These are phyloP conservation scores for Lepidochrysops patricia DNA, from an alignment of 2,888 invertebrate species.

Conservation along the genomic window DNA sequence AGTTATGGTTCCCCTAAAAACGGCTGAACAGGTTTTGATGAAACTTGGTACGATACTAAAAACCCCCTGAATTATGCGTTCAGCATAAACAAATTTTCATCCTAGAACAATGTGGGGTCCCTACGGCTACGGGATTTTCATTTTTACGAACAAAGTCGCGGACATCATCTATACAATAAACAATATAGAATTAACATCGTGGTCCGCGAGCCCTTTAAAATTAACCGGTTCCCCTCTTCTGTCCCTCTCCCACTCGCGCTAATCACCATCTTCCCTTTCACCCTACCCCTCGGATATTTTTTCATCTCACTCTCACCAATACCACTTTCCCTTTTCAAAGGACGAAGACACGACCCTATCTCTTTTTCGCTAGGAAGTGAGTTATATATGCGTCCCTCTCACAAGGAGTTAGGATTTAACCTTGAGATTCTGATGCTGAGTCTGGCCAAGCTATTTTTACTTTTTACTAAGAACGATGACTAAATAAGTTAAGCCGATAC, in stretches of 20 bases:
- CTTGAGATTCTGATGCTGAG: conserved; percentile 67
- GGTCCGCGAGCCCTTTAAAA: conserved; percentile 69
- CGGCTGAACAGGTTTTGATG: neutral
- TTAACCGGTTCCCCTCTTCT: conserved; percentile 60
- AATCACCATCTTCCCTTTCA: conserved; percentile 34
- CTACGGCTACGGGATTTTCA: neutral
- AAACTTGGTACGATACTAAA: neutral
- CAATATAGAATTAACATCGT: conserved; percentile 34
- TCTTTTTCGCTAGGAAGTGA: conserved; percentile 24
- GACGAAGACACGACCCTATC: conserved; percentile 61
- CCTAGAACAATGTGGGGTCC: neutral
- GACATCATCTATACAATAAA: conserved; percentile 28
- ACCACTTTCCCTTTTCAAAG: conserved; percentile 74
- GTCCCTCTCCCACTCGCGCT: conserved; percentile 32
- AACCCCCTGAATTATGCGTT: neutral
- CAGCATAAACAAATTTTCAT: neutral
- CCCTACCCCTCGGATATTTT: conserved; percentile 61
- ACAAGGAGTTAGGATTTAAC: conserved; percentile 59
- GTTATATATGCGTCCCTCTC: conserved; percentile 37
- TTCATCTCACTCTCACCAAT: conserved; percentile 70
- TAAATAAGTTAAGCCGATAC: conserved; percentile 60
- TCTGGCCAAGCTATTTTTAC: conserved; percentile 69
- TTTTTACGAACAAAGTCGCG: neutral
- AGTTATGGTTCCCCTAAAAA: no score
- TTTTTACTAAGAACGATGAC: conserved; percentile 70